phyloP scores from a whole-genome alignment of 2,888 invertebrate species.

The Diachrysia chrysitis region DNA sequence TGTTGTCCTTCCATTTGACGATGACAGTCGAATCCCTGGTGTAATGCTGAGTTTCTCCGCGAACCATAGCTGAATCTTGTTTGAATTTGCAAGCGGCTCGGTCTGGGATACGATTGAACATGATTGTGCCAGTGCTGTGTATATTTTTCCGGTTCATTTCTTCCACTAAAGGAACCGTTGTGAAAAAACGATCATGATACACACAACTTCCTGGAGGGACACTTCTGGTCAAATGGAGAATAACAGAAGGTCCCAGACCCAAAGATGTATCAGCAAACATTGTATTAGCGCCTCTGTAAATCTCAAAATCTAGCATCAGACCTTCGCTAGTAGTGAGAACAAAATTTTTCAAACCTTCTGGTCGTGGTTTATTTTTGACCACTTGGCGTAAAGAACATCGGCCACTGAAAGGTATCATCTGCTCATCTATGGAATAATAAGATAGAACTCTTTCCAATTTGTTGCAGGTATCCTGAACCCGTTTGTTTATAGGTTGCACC shows the following conservation, averaged over 20 bases:
- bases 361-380: conserved; percentile 9
- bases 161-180: conserved; percentile 49
- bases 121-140: conserved; percentile 12
- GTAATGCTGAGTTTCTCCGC: conserved; percentile 43
- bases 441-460: conserved; percentile 39
- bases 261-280: conserved; percentile 36
- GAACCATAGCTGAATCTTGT: conserved; percentile 38
- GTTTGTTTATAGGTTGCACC: conserved; percentile 31
- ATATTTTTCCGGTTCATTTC: conserved; percentile 31
- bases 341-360: conserved; percentile 50
- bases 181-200: conserved; percentile 54
- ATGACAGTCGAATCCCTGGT: conserved; percentile 29
- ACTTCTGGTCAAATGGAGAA: conserved; percentile 42
- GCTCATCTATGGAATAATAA: conserved; percentile 40
- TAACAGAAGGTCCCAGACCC: conserved; percentile 44
- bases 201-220: conserved; percentile 56
- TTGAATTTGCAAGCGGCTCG: conserved; percentile 40
- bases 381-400: conserved; percentile 10
- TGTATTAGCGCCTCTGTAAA: conserved; percentile 40
- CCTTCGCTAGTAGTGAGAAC: conserved; percentile 48
- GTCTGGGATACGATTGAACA: conserved; percentile 30
- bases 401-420: conserved; percentile 47
- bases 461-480: conserved; percentile 25
- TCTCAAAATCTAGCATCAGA: conserved; percentile 51
- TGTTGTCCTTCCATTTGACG: conserved; percentile 54